Evolutionary conservation across 2,113 vertebrate species (phyloP).

Genomic region (Theropithecus gelada): DNA sequence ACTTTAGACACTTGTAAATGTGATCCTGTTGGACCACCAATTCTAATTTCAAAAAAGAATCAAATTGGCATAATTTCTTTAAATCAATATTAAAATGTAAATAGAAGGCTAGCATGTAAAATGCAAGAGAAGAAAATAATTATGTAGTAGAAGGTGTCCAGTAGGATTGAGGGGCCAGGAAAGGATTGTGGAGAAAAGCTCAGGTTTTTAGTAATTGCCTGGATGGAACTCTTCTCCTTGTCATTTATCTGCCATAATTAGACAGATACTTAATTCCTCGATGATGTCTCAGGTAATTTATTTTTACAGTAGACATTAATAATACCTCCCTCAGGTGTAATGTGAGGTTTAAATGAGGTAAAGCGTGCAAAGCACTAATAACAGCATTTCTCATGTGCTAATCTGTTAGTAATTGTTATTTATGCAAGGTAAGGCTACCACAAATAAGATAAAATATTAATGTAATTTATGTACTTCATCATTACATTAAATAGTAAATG

Average conservation of each 20-base stretch:
- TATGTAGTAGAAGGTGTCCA: background rate
- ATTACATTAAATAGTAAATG: too few relatives aligned
- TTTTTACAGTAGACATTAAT: background rate
- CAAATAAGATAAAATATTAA: background rate
- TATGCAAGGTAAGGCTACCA: background rate
- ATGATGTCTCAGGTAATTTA: background rate
- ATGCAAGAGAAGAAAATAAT: background rate
- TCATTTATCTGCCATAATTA: background rate
- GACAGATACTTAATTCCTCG: background rate
- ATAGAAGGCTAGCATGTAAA: background rate
- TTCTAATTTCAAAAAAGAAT: background rate
- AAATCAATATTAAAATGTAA: background rate
- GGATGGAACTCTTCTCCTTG: too few relatives aligned
- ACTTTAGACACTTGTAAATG: background rate
- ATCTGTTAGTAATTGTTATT: background rate
- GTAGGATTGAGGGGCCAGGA: background rate
- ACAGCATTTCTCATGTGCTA: background rate
- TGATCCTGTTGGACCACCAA: background rate
- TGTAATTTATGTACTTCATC: background rate
- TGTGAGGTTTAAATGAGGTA: accelerated
- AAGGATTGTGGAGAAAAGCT: background rate
- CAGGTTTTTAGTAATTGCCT: accelerated
- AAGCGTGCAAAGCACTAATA: background rate
- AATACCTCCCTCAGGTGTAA: background rate
- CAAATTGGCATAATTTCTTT: background rate